Evolutionary conservation across 2,113 vertebrate species (phyloP).

Genomic region (Hippolais icterina): DNA sequence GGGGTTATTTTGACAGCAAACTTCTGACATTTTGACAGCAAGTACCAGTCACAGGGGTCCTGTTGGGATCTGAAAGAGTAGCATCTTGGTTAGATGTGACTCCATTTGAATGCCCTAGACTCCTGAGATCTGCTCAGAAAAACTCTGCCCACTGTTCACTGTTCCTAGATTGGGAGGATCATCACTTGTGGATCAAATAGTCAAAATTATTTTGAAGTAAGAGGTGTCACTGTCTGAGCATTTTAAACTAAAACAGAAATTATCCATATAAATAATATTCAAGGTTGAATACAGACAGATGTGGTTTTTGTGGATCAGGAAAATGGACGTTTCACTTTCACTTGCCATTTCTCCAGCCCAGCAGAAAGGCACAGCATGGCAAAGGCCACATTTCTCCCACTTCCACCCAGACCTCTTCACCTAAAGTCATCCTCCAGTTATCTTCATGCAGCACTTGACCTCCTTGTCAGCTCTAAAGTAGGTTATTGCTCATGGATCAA

Average conservation of each 20-base stretch:
- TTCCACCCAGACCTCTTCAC: not conserved
- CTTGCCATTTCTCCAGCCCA: not conserved
- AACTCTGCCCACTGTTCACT: not conserved
- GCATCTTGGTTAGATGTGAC: too few species aligned
- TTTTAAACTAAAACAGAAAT: not conserved
- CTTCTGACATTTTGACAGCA: not conserved
- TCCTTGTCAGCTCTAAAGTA: not conserved
- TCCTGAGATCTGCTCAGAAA: not conserved
- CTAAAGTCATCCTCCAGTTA: not conserved
- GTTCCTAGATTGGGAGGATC: accelerated
- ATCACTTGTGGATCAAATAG: not conserved
- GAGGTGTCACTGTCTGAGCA: not conserved
- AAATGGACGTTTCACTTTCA: not conserved
- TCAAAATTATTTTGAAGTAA: not conserved
- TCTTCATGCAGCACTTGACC: not conserved
- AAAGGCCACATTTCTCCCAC: not conserved
- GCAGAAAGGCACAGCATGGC: not conserved
- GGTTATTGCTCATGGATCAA: not conserved
- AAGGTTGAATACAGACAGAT: not conserved
- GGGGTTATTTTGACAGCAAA: not conserved
- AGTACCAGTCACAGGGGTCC: not conserved
- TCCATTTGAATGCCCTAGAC: not conserved
- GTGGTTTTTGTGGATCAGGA: not conserved
- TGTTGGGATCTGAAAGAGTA: not conserved
- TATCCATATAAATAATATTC: not conserved